Base-by-base conservation (phyloP, 2,888 invertebrate species). In the Rhagonycha fulva region DNA sequence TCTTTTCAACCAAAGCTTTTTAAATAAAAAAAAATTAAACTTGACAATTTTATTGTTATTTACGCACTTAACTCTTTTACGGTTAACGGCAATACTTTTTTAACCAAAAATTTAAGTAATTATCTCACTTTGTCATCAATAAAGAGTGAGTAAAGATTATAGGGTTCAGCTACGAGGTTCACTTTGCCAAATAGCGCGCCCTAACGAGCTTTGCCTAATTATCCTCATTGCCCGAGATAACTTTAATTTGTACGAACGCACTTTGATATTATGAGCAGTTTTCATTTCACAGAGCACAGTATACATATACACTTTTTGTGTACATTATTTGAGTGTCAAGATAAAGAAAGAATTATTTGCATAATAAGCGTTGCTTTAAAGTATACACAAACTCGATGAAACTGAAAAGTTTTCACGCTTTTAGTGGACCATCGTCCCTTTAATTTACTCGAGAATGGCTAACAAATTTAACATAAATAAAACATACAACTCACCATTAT, bases 151-250 rank as follows among this genome's bases (percentile, higher is more conserved):
- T 71, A 74, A 74, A 74, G 76, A 71, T 74, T 76, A 76, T 68
- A 76, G 62, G 70, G 68, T 66, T 69, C 72, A 72, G 63, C 26
- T 63, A 72, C 68, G 72, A 75, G 63, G 67, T 77, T 77, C 77
- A 72, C 71, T 74, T 74, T 75, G 72, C 75, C 69, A 77, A 77
- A 75, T 70, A 76, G 74, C 76, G 71, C 76, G 62, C 72, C 75
- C 76, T 75, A 80, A 70, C 74, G 77, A 77, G 70, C 74, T 73
- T 75, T 76, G 76, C 69, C 80, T 81, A 81, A 81, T 81, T 81
- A 80, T 80, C 79, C 78, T 78, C 80, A 80, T 80, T 78, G 80
- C 74, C 75, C 76, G 79, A 80, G 80, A 79, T 80, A 80, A 78
- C 78, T 79, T 79, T 78, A 81, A 80, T 81, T 81, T 79, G 78